Evolutionary conservation across 2,113 vertebrate species (phyloP), one percentile per base, ranked within the genome.

Genomic region (Hipposideros armiger): DNA sequence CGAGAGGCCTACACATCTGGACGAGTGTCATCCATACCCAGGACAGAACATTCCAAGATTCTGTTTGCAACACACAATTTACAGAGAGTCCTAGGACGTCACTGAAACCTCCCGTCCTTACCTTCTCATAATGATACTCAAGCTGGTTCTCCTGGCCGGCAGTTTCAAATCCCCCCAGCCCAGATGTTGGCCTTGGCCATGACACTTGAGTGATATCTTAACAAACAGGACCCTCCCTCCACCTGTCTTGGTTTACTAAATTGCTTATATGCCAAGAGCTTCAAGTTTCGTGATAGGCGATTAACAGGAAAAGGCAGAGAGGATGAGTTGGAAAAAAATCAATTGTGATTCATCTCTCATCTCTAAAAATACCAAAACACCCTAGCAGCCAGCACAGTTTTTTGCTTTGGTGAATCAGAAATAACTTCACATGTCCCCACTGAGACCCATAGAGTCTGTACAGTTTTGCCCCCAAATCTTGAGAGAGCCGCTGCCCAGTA

Each of bases 171-270:
- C 42, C 15, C 16, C 28, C 26, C 30, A 50, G n/a, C 60, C 17
- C 24, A 0, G 30, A 42, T 2, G 17, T 10, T 4, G 32, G 47
- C 76, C 47, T 54, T 45, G 20, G 64, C 47, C 1, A 0, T 2
- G 60, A 47, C 15, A 2, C 4, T 40, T 0, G 5, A 64, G 70
- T 28, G 62, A 72, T 17, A 16, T 84, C 82, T 81, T 36, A 66
- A 73, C 66, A 50, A 36, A 24, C 11, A 56, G 40, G 86, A 24
- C 40, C 84, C 17, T n/a, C 40, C 19, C 13, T 45, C 26, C 24
- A 0, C 62, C 47, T 58, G 9, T 4, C 28, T 22, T 16, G 50
- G 28, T 7, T 92, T 72, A 7, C 77, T 30, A 19, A 60, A 8
- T 1, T 4, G 7, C 60, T 62, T 78, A 2, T 2, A 2, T n/a